These are phyloP conservation scores for Ceyx cyanopectus DNA, from an alignment of 2,113 vertebrate species.

Conservation along the genomic window DNA sequence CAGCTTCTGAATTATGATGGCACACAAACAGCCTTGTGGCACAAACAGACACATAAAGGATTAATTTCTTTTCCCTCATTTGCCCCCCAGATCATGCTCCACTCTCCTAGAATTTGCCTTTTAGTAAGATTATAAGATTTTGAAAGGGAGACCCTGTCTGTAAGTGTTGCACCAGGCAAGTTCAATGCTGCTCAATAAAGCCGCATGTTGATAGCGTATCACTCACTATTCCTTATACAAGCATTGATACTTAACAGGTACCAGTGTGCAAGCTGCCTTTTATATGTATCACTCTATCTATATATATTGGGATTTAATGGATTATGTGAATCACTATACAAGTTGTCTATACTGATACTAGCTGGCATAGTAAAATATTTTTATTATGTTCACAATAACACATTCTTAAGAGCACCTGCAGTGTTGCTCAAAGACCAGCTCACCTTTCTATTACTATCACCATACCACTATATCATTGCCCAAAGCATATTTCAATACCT, in stretches of 20 bases:
- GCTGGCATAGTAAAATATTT: not conserved
- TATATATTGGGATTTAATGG: not conserved
- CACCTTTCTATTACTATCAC: not conserved
- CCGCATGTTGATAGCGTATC: not conserved
- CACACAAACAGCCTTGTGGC: not conserved
- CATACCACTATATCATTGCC: not conserved
- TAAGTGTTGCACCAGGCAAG: not conserved
- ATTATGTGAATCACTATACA: not conserved
- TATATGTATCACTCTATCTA: not conserved
- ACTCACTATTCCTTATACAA: not conserved
- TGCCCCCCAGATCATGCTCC: not conserved
- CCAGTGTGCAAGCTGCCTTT: not conserved
- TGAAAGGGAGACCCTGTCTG: not conserved
- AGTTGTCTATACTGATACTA: not conserved
- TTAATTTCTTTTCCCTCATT: not conserved
- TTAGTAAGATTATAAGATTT: not conserved
- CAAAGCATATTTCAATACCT: not conserved
- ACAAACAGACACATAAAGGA: not conserved
- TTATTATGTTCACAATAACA: not conserved
- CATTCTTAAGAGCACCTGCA: not conserved
- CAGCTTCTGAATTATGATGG: not conserved
- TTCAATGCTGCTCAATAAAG: not conserved
- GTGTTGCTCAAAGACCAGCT: not conserved
- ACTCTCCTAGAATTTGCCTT: not conserved
- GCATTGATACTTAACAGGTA: not conserved